Conservation (phyloP, 2,113 vertebrate genomes). For the Sterrhoptilus dennistouni region DNA sequence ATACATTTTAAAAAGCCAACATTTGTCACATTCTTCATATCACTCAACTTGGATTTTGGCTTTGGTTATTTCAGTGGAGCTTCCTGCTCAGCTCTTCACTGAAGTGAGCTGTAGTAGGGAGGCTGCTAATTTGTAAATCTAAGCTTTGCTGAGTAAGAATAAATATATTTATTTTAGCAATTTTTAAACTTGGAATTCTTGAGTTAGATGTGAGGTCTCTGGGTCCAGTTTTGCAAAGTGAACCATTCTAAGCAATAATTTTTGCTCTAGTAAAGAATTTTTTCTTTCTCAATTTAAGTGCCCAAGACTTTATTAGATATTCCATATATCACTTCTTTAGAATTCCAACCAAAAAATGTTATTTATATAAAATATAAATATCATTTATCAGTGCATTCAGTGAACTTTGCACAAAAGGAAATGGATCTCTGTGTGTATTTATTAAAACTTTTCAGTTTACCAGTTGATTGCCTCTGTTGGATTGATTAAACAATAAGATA, state of each 20-base stretch:
- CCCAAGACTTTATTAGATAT: not conserved
- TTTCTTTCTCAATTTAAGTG: not conserved
- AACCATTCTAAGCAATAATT: not conserved
- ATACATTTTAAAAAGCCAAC: not conserved
- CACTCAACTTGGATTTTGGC: not conserved
- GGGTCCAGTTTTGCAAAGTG: not conserved
- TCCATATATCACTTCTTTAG: not conserved
- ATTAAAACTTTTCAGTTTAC: slow-evolving; percentile 60
- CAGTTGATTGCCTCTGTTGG: not conserved
- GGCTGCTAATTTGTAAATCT: not conserved
- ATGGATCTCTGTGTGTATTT: not conserved
- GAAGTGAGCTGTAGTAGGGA: not conserved
- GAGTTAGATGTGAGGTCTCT: not conserved
- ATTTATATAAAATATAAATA: not conserved
- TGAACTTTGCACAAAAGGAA: not conserved
- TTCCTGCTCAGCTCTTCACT: not conserved
- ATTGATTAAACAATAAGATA: not conserved
- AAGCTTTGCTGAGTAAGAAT: not conserved
- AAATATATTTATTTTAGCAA: not conserved
- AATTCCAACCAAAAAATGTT: not conserved
- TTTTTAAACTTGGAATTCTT: not conserved
- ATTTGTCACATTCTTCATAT: not conserved
- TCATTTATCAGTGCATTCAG: not conserved
- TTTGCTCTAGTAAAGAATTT: not conserved
- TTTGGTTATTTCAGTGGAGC: not conserved